Evolutionary conservation across 2,888 invertebrate genomes (phyloP), one percentile per base, ranked within the genome.

Genomic region (Meganola albula): DNA sequence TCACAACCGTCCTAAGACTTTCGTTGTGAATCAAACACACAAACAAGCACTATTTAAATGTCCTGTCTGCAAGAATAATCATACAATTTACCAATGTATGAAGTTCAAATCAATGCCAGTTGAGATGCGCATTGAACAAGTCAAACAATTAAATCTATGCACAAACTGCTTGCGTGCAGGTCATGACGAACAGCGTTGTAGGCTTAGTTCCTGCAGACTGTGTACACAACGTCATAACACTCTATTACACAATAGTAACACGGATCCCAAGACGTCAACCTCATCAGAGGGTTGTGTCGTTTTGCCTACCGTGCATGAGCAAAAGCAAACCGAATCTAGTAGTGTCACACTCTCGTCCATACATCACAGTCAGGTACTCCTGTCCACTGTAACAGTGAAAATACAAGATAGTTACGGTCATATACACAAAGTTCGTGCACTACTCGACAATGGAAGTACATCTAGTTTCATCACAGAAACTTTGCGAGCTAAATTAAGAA

Each of bases 261-360:
- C 24, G 24, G 20, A 21, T 32, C 18, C 24, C 6, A 28, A 28
- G 20, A 20, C 27, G 18, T 27, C 27, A 27, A 27, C 20, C 9
- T 27, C 27, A 18, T 27, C 27, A 10, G 27, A 27, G n/a, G 29
- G 10, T 13, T 49, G 10, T 28, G 37, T 8, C 33, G 34, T 10
- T 46, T 37, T 29, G 33, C 31, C 27, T 30, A 37, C 11, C 34
- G 41, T 27, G 11, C 27, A 27, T 18, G 27, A 27, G 20, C 18
- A 25, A 18, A 7, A 10, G 24, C 10, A 31, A 18, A 9, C 41
- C 32, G 11, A 40, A 42, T 27, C 40, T 31, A 8, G 27, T 44
- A 20, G 24, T 41, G 24, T 21, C 26, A 18, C 29, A 27, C 27
- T 27, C 22, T 28, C 31, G 24, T 27, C 31, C 3, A 23, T 31